Evolutionary conservation across 2,113 vertebrate genomes (phyloP), one percentile per base, ranked within the genome.

Genomic region (Rhinoptilus africanus): DNA sequence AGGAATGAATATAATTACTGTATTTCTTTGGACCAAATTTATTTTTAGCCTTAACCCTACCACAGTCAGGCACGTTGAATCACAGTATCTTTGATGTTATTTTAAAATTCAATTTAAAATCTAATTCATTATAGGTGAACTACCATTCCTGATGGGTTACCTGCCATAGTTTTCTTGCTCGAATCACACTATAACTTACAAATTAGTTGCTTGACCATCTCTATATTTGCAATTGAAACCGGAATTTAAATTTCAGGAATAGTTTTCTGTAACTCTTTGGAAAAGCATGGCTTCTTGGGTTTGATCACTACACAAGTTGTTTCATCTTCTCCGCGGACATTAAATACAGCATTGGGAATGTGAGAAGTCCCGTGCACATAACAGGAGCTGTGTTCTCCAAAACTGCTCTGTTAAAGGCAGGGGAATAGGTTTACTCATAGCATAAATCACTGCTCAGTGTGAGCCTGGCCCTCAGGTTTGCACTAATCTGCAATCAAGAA

Each of bases 51-150:
- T 75, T 89, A 66, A 51, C 47, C 68, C 73, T 39, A 9, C 23
- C 34, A 57, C 82, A 77, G 30, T 53, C 50, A 75, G 51, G 43
- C 32, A 47, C 7, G 8, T 5, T 11, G 64, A n/a, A 63, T 91
- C 79, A 81, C 41, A 59, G 13, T 12, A 35, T 30, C 37, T 68
- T 63, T 78, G 68, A 63, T 19, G 51, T 39, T 43, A 71, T 81
- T 95, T 78, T 63, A 56, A 91, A 89, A 87, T 67, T 81, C n/a
- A 47, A 6, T 94, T 83, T 83, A 67, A 87, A 69, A 53, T n/a
- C 23, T 56, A 50, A 76, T 57, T 87, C 43, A 21, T 62, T 54
- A 8, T 7, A 51, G 51, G 47, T 59, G 76, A 95, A 14, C 60
- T 77, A 9, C 47, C 15, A 35, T 48, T 88, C 64, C 77, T 84